Evolutionary conservation across 2,888 invertebrate species (phyloP), one percentile per base, ranked within the genome.

Genomic region (Drosophila pseudotalamancana): DNA sequence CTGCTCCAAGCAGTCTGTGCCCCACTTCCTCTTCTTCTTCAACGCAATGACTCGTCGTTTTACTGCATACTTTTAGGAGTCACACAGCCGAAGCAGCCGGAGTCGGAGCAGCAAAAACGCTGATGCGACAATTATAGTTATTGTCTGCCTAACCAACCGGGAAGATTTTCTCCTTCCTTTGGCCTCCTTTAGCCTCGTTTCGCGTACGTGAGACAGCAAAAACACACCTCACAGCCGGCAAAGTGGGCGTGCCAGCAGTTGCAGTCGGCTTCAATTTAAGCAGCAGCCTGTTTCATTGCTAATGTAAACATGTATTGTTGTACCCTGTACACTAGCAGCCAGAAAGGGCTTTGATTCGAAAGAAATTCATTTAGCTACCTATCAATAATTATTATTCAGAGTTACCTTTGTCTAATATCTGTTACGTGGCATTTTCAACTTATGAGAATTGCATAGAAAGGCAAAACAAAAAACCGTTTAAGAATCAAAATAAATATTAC

Each of bases 61-160:
- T 79, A 78, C 76, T 76, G 75, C 70, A 63, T 70, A 74, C 77
- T 74, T 62, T 73, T 68, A 35, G 74, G 71, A 37, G 32, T 32
- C 35, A 21, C 32, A 31, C 45, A 32, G 31, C 27, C 6, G 32
- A 6, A 25, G 16, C 27, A 43, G 19, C 27, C 6, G 32, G 6
- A 25, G 16, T 21, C 37, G 19, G 18, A 53, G 53, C 45, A 59
- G 57, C 68, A 83, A 78, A 78, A 83, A 83, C 68, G 82, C 84
- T 82, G 82, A 83, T 82, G 82, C 84, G 82, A 81, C 82, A 82
- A 83, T 82, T 83, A 83, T 82, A 83, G 84, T 82, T 83, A 82
- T 82, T 82, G 84, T 82, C 81, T 82, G 82, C 76, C 74, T 79
- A 79, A 75, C 63, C 66, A 57, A 54, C 60, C 56, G 53, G 62